These are phyloP conservation scores for Conopomorpha cramerella DNA, from an alignment of 1,140 invertebrate species.

Conservation along the genomic window DNA sequence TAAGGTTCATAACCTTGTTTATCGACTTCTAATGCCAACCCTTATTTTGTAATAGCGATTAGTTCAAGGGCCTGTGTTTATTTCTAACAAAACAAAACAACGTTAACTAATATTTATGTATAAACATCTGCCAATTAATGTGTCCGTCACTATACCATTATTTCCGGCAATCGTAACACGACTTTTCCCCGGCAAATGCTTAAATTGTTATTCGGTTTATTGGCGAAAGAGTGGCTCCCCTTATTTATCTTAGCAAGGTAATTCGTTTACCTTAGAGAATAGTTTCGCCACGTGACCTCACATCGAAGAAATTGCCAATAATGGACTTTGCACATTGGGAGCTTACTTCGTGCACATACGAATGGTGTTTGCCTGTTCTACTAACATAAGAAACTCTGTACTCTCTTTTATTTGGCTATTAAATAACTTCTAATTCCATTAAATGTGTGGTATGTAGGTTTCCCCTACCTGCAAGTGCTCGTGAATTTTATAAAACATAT, in stretches of 20 bases:
- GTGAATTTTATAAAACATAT: too few species aligned
- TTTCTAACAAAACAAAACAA: background rate
- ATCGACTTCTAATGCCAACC: too few species aligned
- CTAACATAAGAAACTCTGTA: too few species aligned
- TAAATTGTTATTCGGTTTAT: slow-evolving; percentile 40
- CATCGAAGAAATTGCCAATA: slow-evolving; percentile 39
- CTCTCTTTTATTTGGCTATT: too few species aligned
- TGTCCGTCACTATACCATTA: slow-evolving; percentile 7
- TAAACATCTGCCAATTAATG: slow-evolving; percentile 8
- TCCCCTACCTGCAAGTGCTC: too few species aligned
- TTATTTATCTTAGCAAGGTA: slow-evolving; percentile 37
- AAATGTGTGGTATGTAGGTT: too few species aligned
- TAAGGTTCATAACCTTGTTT: too few species aligned
- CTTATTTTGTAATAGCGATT: too few species aligned
- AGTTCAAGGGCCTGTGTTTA: too few species aligned
- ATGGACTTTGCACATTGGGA: slow-evolving; percentile 36
- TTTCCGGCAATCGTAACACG: background rate
- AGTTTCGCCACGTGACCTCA: slow-evolving; percentile 41
- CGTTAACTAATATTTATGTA: background rate
- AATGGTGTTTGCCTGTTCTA: too few species aligned
- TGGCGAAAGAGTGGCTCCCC: slow-evolving; percentile 16
- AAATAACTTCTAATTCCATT: too few species aligned
- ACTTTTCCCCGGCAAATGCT: slow-evolving; percentile 9
- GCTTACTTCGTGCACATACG: too few species aligned
- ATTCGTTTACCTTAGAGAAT: slow-evolving; percentile 49